Base-by-base conservation (phyloP, 2,888 invertebrate species). In the Fabriciana adippe region DNA sequence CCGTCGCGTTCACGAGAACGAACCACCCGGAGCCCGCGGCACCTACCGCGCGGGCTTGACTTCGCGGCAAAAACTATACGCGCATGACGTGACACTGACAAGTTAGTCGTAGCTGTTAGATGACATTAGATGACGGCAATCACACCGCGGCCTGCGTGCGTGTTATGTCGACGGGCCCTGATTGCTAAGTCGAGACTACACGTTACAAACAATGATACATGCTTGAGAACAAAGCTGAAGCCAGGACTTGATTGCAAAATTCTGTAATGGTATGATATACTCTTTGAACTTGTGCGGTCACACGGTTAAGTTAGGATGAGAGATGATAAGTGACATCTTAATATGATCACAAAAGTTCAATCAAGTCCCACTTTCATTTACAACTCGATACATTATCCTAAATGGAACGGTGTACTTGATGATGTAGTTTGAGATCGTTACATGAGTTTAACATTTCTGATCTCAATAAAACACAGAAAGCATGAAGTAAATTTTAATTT, bases 41-140 rank as follows among this genome's bases (percentile, higher is more conserved):
- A 75, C 76, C 79, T 76, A 77, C 75, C 70, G 75, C 79, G 78
- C 76, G 74, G 74, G 78, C 75, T 75, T 75, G 75, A 77, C 35
- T n/a, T 35, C 54, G 21, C 60, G 54, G 54, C 11, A 16, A 35
- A 66, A 35, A 26, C n/a, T 13, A 48, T 16, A 60, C 60, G 60
- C 55, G 50, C 50, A 26, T 35, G 66, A 77, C 76, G 79, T 78
- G 77, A 83, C 83, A 81, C 78, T 81, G 82, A 82, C 85, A 84
- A 84, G 88, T 90, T 91, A 90, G 89, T 90, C 84, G 85, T 83
- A 87, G 87, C 88, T 81, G 86, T 89, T 89, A 89, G 82, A 78
- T 82, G 82, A 84, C 80, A 78, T 78, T 77, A 78, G 79, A 76
- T 75, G 76, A 76, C 79, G 80, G 78, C 76, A 78, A 75, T 72